phyloP scores from a whole-genome alignment of 2,113 vertebrate genomes.

The Tapirus terrestris region DNA sequence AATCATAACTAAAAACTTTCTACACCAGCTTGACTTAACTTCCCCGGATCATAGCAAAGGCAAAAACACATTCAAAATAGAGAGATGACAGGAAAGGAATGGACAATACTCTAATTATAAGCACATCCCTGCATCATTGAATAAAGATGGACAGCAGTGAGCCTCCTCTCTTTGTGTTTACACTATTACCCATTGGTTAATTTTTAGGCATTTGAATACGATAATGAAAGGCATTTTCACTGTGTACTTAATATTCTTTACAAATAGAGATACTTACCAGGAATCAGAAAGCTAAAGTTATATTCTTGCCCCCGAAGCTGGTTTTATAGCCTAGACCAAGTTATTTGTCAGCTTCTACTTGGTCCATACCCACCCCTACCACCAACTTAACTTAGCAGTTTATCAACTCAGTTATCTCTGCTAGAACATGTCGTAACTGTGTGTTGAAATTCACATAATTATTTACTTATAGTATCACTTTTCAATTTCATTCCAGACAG shows the following conservation, averaged over 20 bases:
- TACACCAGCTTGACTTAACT: neutral
- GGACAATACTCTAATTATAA: neutral
- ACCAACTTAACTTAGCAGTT: neutral
- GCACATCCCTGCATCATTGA: neutral
- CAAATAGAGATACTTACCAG: neutral
- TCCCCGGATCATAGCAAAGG: neutral
- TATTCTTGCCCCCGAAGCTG: neutral
- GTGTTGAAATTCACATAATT: neutral
- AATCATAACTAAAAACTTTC: neutral
- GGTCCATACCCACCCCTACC: no score
- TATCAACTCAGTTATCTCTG: neutral
- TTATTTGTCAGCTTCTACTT: neutral
- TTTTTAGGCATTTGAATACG: neutral
- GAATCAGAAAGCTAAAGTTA: neutral
- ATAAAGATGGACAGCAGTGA: neutral
- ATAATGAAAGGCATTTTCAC: neutral
- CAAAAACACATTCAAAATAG: neutral
- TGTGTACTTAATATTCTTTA: neutral
- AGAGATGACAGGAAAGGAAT: constrained; percentile 48
- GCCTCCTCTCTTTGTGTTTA: neutral
- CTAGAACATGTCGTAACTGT: neutral
- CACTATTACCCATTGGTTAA: neutral
- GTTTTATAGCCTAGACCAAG: neutral
- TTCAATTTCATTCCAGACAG: neutral
- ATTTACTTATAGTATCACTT: neutral